Base-by-base conservation (phyloP, 2,113 vertebrate species). In the Cryptotis parvus region DNA sequence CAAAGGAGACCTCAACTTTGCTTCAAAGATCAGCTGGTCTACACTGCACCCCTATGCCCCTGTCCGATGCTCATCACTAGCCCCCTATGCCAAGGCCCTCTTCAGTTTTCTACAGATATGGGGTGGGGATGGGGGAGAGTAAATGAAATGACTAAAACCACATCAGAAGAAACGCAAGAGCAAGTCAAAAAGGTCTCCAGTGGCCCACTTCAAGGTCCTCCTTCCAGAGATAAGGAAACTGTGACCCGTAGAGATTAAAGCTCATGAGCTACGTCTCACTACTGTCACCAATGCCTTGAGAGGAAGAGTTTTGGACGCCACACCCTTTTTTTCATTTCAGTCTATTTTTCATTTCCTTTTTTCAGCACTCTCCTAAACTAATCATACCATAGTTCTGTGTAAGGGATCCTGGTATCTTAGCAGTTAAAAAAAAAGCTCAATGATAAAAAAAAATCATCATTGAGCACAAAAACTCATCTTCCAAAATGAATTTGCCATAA, bases 351-450 rank as follows among this genome's bases (percentile, higher is more conserved):
- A 73, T 37, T 58, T 11, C 27, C 63, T 92, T 55, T n/a, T 63
- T 37, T 58, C 9, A 58, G 6, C 22, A 8, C 9, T 52, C 20
- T 77, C 63, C 76, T 87, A n/a, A 65, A 41, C 41, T 85, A n/a
- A 80, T 72, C 22, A 68, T 15, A 61, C 78, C 39, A 49, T 12
- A 69, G 20, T 15, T 84, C 16, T 39, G 75, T 8, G 69, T n/a
- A 75, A 55, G 35, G 33, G 89, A 84, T 58, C 37, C 12, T 45
- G 69, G 0, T 74, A 83, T 31, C 18, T 89, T 24, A 78, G 49
- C n/a, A 84, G 61, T 77, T 91, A 45, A 66, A 49, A 14, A 69
- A 55, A 90, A 76, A 27, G n/a, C n/a, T n/a, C n/a, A n/a, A n/a
- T n/a, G n/a, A n/a, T n/a, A 49, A 14, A 69, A 55, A 90, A 76